Conservation (phyloP, 2,888 invertebrate genomes). For the Drosophila melanosoma region DNA sequence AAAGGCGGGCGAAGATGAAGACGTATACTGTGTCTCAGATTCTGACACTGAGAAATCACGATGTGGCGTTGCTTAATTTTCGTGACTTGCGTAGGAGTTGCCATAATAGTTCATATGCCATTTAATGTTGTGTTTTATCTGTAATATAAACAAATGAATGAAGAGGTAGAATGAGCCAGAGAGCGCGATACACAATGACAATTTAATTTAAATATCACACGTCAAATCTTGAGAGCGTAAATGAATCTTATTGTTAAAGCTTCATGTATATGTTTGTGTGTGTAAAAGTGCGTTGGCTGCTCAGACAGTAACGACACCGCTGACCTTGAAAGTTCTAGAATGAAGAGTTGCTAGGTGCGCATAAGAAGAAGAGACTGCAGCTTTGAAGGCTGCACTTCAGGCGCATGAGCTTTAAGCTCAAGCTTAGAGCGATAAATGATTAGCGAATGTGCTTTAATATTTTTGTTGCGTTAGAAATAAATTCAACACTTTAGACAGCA, state of each 20-base stretch:
- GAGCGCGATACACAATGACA: slow-evolving; percentile 33
- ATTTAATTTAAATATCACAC: slow-evolving; percentile 65
- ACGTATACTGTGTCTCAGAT: slow-evolving; percentile 38
- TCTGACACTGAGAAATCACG: slow-evolving; percentile 60
- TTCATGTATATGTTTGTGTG: slow-evolving; percentile 25
- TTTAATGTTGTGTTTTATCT: slow-evolving; percentile 68
- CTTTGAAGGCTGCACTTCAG: not conserved
- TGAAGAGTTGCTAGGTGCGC: slow-evolving; percentile 3
- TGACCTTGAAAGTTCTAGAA: slow-evolving; percentile 39
- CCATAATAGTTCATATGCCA: slow-evolving; percentile 72
- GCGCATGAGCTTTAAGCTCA: not conserved
- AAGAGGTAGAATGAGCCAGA: slow-evolving; percentile 13
- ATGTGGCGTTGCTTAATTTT: slow-evolving; percentile 56
- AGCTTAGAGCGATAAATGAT: not conserved
- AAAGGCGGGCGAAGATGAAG: slow-evolving; percentile 10
- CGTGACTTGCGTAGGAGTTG: slow-evolving; percentile 73
- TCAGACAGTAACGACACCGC: slow-evolving; percentile 6
- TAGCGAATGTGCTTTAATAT: not conserved
- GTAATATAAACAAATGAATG: slow-evolving; percentile 54
- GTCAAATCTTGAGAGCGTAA: slow-evolving; percentile 56
- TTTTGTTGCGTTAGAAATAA: not conserved
- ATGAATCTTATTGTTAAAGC: slow-evolving; percentile 52
- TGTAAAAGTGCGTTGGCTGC: slow-evolving; percentile 45
- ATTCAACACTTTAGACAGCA: not conserved
- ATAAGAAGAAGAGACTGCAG: not conserved